Evolutionary conservation across 2,113 vertebrate genomes (phyloP).

Genomic region (Calidris pygmaea): DNA sequence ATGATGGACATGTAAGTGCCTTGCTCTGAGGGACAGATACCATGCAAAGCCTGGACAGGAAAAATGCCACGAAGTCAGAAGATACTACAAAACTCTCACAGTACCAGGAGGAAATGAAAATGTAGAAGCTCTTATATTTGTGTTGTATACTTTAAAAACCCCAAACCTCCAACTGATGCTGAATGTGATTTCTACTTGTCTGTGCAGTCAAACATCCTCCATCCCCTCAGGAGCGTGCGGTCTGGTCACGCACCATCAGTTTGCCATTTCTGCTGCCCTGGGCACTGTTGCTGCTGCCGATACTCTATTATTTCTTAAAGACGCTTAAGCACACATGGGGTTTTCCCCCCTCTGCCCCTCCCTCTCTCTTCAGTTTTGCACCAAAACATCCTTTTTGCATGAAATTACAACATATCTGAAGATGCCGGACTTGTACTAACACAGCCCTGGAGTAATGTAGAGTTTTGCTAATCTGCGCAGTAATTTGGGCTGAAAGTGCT

Average conservation of each 20-base stretch:
- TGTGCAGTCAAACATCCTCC: neutral
- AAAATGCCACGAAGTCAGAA: neutral
- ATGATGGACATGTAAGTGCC: neutral
- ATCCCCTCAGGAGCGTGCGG: neutral
- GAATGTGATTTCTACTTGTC: neutral
- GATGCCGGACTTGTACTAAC: neutral
- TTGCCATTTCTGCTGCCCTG: too few relatives aligned
- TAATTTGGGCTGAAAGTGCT: neutral
- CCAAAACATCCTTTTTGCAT: neutral
- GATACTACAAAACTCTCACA: neutral
- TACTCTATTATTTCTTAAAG: neutral
- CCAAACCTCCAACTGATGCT: neutral
- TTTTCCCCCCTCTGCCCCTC: too few relatives aligned
- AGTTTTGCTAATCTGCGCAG: neutral
- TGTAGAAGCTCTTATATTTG: neutral
- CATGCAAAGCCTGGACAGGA: neutral
- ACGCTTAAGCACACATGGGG: neutral
- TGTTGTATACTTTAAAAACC: neutral
- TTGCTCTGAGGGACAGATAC: neutral
- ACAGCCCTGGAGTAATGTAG: neutral
- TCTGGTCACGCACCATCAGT: too few relatives aligned
- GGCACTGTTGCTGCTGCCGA: too few relatives aligned
- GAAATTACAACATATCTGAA: neutral
- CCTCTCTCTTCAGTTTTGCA: neutral
- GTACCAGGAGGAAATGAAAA: neutral